These are phyloP conservation scores for Coluber constrictor DNA, from an alignment of 2,797 vertebrate species.

Conservation along the genomic window DNA sequence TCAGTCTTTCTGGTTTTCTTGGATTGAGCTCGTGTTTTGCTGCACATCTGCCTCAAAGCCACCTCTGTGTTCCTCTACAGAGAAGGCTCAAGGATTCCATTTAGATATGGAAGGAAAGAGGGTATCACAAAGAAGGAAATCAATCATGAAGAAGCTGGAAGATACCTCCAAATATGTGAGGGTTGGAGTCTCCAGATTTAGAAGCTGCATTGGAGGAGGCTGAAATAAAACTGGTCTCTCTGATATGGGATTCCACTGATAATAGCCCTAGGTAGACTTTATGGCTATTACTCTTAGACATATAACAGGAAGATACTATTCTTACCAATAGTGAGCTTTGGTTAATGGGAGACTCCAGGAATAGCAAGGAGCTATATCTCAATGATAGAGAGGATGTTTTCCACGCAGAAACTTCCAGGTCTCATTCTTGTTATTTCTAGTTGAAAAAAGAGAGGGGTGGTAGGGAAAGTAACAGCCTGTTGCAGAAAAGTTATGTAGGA, in stretches of 20 bases:
- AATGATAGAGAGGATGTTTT: neutral
- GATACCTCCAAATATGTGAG: neutral
- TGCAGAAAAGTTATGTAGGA: neutral
- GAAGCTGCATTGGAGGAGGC: neutral
- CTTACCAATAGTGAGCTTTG: neutral
- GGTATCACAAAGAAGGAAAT: neutral
- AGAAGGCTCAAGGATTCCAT: neutral
- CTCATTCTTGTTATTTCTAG: neutral
- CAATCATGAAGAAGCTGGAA: neutral
- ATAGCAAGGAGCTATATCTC: neutral
- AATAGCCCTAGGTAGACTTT: neutral
- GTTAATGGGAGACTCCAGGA: neutral
- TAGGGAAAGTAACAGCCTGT: neutral
- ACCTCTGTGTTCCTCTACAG: neutral
- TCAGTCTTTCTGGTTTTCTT: neutral
- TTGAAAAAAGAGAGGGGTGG: neutral
- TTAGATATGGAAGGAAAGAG: neutral
- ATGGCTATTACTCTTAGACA: neutral
- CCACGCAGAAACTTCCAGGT: neutral
- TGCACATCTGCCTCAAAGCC: neutral
- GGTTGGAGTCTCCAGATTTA: neutral
- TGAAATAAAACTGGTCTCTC: neutral
- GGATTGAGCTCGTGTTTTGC: neutral
- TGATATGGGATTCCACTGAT: neutral
- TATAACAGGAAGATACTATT: neutral